Evolutionary conservation across 2,113 vertebrate genomes (phyloP), one percentile per base, ranked within the genome.

Genomic region (Scolopax mira): DNA sequence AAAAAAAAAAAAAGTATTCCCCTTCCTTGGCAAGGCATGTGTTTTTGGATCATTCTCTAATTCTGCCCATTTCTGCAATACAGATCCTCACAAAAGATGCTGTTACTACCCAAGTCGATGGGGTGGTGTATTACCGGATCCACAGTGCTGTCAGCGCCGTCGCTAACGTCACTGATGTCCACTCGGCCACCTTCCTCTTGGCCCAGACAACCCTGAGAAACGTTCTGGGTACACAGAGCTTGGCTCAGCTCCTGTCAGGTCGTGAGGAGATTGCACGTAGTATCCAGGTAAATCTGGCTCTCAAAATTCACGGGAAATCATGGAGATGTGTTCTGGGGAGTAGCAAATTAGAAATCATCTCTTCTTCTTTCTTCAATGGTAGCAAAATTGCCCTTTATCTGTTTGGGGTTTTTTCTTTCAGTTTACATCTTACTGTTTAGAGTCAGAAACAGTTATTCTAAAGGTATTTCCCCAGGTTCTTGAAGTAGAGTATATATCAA

Each of bases 81-180:
- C 62, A 99, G 99, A 98, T 99, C 88, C 97, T 99, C 96, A 99
- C 98, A 0, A 99, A 99, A 94, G 99, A 99, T 82, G 99, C 99
- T 0, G 98, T 99, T 93, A 99, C 99, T 0, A 97, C 99, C 54
- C 98, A 98, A 3, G 99, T 99, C 11, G 98, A 99, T 3, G 99
- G 99, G 0, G 99, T 99, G 90, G 98, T 99, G 66, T 99, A 98
- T 88, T 99, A 99, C 97, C 98, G 98, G 2, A 99, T 99, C 33
- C 98, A 98, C 97, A 99, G 99, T 0, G 98, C 99, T 9, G 98
- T 98, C n/a, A 96, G 99, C 31, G 98, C 99, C 0, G 98, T 99
- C 21, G 99, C 98, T 6, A 99, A 99, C 12, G 96, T 99, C 98
- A 98, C 98, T 27, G 98, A 99, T 7, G 99, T 98, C 0, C 98